A percentile compares a stretch with the other conserved stretches of the same genome.
phyloP scores from a whole-genome alignment of 2,888 invertebrate species.

The Amphipoea oculea region DNA sequence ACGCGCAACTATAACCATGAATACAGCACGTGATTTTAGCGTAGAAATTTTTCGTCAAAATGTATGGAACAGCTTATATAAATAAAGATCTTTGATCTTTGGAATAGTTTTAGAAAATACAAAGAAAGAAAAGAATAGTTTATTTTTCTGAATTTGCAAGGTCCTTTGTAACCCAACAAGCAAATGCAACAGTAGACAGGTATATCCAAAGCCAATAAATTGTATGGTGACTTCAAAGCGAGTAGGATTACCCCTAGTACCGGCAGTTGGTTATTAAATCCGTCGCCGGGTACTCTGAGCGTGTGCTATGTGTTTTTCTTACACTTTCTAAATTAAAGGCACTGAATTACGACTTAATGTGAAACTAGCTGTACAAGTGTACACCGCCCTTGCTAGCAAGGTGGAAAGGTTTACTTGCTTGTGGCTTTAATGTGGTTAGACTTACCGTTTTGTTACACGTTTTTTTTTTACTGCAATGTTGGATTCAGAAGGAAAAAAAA shows the following conservation, averaged over 20 bases:
- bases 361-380: constrained; percentile 66
- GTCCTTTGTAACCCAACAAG: not conserved
- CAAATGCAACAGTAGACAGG: not conserved
- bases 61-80: too few relatives aligned
- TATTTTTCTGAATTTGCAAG: not conserved
- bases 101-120: not conserved
- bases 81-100: not conserved
- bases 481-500: not conserved
- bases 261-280: constrained; percentile 55
- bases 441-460: constrained; percentile 27
- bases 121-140: not conserved
- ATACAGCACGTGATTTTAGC: too few relatives aligned
- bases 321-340: constrained; percentile 68
- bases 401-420: constrained; percentile 6
- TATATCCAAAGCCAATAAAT: constrained; percentile 21
- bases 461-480: not conserved
- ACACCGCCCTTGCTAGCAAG: constrained; percentile 7
- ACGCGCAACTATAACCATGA: too few relatives aligned
- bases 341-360: constrained; percentile 68
- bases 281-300: constrained; percentile 27
- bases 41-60: too few relatives aligned
- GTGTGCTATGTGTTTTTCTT: constrained; percentile 40
- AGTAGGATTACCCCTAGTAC: constrained; percentile 46
- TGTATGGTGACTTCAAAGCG: constrained; percentile 26
- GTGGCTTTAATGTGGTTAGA: constrained; percentile 9